phyloP scores from a whole-genome alignment of 2,888 invertebrate genomes.

The Laspeyria flexula region DNA sequence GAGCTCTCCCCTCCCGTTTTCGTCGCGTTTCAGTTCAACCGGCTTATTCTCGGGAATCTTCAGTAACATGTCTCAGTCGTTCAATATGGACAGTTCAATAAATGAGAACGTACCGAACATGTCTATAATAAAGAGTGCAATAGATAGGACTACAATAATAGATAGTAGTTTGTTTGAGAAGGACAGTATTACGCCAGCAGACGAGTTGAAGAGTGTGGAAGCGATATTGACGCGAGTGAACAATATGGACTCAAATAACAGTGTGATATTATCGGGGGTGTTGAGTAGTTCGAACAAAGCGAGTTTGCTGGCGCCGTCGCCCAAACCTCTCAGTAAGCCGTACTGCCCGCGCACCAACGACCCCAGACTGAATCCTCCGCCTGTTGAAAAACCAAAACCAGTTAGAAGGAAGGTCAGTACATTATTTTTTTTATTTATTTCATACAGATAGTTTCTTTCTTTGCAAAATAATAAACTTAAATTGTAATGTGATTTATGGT shows the following conservation, averaged over 20 bases:
- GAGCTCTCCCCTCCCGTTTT: constrained; percentile 63
- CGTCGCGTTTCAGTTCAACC: constrained; percentile 72
- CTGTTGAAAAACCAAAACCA: constrained; percentile 79
- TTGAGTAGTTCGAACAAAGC: constrained; percentile 64
- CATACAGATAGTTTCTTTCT: too few species aligned
- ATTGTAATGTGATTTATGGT: too few species aligned
- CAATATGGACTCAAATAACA: constrained; percentile 83
- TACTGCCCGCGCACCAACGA: constrained; percentile 63
- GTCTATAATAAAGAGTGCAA: constrained; percentile 82
- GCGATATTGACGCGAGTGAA: constrained; percentile 82
- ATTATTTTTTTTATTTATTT: not conserved
- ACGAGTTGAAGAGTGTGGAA: constrained; percentile 79
- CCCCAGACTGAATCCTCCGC: constrained; percentile 79
- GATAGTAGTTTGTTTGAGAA: constrained; percentile 77
- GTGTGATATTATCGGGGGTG: constrained; percentile 81
- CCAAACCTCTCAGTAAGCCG: constrained; percentile 55
- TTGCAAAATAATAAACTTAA: too few species aligned
- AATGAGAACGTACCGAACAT: constrained; percentile 78
- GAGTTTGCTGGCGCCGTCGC: constrained; percentile 48
- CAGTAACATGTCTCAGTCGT: constrained; percentile 72
- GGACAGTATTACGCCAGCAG: constrained; percentile 70
- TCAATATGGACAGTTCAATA: constrained; percentile 62
- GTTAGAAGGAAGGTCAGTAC: constrained; percentile 82
- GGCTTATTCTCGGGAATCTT: constrained; percentile 80
- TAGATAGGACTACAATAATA: constrained; percentile 81